These are phyloP conservation scores for Timema podura DNA, from an alignment of 2,888 invertebrate genomes.

Conservation along the genomic window DNA sequence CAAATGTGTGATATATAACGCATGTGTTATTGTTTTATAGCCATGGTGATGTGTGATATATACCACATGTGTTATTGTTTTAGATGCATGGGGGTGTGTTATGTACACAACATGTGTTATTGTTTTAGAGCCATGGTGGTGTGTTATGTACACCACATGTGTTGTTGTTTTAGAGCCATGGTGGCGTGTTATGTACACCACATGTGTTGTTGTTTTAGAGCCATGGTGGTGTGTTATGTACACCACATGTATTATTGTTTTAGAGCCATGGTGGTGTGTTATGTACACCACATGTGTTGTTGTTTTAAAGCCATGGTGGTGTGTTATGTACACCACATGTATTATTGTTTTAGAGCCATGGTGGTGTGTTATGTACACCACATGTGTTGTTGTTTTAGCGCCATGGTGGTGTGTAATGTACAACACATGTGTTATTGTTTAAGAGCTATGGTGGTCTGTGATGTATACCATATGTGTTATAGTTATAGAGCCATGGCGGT, in stretches of 20 bases:
- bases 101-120: no score
- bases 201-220: constrained; percentile 35
- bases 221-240: constrained; percentile 44
- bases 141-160: no score
- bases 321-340: no score
- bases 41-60: constrained; percentile 44
- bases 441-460: constrained; percentile 45
- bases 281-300: no score
- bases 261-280: constrained; percentile 45
- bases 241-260: neutral
- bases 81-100: constrained; percentile 45
- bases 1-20: no score
- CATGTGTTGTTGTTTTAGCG: constrained; percentile 35
- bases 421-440: neutral
- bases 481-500: constrained; percentile 44
- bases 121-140: constrained; percentile 44
- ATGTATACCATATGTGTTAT: no score
- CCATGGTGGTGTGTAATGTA: constrained; percentile 44
- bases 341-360: constrained; percentile 40
- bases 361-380: no score
- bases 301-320: constrained; percentile 44
- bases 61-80: neutral
- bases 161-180: constrained; percentile 40
- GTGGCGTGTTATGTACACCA: no score
- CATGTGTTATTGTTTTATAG: constrained; percentile 35